Evolutionary conservation across 2,888 invertebrate genomes (phyloP).

Genomic region (Caenorhabditis plicata): DNA sequence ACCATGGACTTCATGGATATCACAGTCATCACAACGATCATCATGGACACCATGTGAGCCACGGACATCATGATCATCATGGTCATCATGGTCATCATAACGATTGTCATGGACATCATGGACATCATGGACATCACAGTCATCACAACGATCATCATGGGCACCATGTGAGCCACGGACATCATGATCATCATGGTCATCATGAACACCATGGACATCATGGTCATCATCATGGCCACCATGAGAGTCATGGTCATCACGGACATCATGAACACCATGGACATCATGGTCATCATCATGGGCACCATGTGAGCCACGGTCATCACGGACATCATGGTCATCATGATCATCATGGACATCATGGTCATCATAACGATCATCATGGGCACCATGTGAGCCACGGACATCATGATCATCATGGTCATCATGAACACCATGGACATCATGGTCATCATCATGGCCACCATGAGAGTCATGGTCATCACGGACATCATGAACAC

Average conservation of each 20-base stretch:
- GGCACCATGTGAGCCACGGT: not conserved
- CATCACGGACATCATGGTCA: not conserved
- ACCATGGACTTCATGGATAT: too few relatives aligned
- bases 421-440: conserved; percentile 6
- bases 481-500: too few relatives aligned
- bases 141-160: too few relatives aligned
- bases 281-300: not conserved
- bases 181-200: not conserved
- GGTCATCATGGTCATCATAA: conserved; percentile 3
- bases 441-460: conserved; percentile 3
- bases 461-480: not conserved
- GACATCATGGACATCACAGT: not conserved
- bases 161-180: not conserved
- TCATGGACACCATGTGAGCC: not conserved
- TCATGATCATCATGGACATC: conserved; percentile 5
- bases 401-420: conserved; percentile 6
- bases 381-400: conserved; percentile 6
- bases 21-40: conserved; percentile 3
- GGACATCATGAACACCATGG: not conserved
- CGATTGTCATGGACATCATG: not conserved
- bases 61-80: conserved; percentile 7
- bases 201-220: conserved; percentile 4
- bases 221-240: not conserved
- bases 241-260: not conserved
- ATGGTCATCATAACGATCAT: conserved; percentile 5